Evolutionary conservation across 2,113 vertebrate genomes (phyloP).

Genomic region (Nycticorax nycticorax): DNA sequence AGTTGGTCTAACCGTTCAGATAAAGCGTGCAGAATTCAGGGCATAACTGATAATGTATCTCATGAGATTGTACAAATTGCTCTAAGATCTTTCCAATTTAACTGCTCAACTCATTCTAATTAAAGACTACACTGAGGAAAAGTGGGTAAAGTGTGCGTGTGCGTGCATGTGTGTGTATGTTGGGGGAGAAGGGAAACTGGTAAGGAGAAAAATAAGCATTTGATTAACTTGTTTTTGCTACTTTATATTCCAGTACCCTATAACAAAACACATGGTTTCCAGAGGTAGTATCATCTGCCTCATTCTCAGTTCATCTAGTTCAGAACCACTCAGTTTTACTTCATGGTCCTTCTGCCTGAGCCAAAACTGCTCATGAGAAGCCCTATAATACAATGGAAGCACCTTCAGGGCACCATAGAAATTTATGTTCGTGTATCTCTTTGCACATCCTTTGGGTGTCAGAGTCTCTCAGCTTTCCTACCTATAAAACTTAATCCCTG

Average conservation of each 20-base stretch:
- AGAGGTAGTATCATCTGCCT: background rate
- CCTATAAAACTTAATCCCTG: slow-evolving; percentile 64
- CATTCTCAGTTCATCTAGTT: slow-evolving; percentile 10
- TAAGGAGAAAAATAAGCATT: slow-evolving; percentile 31
- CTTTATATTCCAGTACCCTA: background rate
- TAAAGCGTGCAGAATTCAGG: background rate
- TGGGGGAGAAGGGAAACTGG: background rate
- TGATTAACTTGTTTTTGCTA: background rate
- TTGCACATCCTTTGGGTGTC: slow-evolving; percentile 68
- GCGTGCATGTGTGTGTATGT: background rate
- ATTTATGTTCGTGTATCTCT: slow-evolving; percentile 73
- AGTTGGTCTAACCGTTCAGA: background rate
- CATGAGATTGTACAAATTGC: slow-evolving; percentile 42
- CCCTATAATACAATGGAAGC: slow-evolving; percentile 48
- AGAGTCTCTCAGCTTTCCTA: slow-evolving; percentile 67
- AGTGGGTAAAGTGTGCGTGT: background rate
- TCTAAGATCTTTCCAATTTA: slow-evolving; percentile 11
- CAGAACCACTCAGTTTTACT: slow-evolving; percentile 57
- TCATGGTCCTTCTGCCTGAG: slow-evolving; percentile 40
- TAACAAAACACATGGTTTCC: background rate
- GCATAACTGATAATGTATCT: slow-evolving; percentile 22
- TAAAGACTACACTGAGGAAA: slow-evolving; percentile 3
- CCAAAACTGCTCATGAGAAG: slow-evolving; percentile 53
- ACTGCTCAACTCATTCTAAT: slow-evolving; percentile 32
- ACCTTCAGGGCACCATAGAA: slow-evolving; percentile 70